Base-by-base conservation (phyloP, 2,888 invertebrate species). In the Hipparchia sbordonii region DNA sequence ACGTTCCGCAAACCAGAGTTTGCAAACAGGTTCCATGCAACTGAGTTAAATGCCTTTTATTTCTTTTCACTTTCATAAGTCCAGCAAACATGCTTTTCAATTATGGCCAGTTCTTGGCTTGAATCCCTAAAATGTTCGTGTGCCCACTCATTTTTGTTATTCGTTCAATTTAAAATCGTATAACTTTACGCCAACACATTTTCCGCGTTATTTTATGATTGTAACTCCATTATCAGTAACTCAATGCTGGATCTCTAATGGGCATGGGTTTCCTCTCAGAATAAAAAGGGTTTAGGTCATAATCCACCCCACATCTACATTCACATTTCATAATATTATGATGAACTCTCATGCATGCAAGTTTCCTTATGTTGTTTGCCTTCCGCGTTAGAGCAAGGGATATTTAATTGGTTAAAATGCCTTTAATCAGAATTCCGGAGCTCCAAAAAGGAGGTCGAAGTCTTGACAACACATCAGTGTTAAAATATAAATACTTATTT, bases 1-100 rank as follows among this genome's bases (percentile, higher is more conserved):
- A 93, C 93, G 92, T 93, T 92, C 91, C 77, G 87, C 88, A 91
- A 91, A 92, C 91, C 87, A 83, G 82, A 85, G 83, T 87, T 87
- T 84, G 90, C 92, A 91, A 91, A 92, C 92, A 91, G 87, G 87
- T 87, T 82, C 84, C 79, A 79, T 82, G 80, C 83, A 85, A 84
- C 82, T 79, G 83, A 89, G 90, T 89, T 86, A 87, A 87, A 84
- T 80, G 81, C 81, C 78, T 84, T 88, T 88, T 90, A 84, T 62
- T 87, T 82, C 84, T 89, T 88, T 84, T 87, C 83, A 85, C 85
- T 89, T 87, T 88, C 84, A 85, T 84, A 82, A 84, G 81, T 80
- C 83, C 80, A 80, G 78, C 77, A 83, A 77, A 84, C 85, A 82
- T 86, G 85, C 84, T 85, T 83, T 87, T 84, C 84, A 87, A 86